Conservation (phyloP, 2,113 vertebrate species). For the Festucalex cinctus region DNA sequence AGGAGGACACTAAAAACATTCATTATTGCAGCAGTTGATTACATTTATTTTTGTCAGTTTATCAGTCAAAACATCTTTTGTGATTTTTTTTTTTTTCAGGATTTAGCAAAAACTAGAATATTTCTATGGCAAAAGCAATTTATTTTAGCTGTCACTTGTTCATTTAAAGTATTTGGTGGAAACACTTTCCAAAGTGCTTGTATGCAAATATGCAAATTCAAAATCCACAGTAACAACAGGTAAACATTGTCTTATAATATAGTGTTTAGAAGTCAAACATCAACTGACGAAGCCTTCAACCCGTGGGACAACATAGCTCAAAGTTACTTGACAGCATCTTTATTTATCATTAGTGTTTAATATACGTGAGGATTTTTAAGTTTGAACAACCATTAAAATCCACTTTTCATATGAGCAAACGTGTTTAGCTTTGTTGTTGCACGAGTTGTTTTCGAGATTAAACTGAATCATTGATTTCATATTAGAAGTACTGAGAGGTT, state of each 20-base stretch:
- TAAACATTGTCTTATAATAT: conserved; percentile 22
- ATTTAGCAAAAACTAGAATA: no score
- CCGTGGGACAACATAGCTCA: conserved; percentile 19
- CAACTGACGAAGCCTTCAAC: conserved; percentile 20
- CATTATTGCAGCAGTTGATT: no score
- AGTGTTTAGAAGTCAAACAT: conserved; percentile 39
- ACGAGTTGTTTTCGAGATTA: no score
- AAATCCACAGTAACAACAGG: conserved; percentile 25
- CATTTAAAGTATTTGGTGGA: conserved; percentile 29
- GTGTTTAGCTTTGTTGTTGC: no score
- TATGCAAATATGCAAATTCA: conserved; percentile 37
- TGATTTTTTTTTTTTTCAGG: no score
- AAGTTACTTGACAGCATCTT: neutral
- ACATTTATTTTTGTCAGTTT: no score
- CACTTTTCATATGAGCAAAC: no score
- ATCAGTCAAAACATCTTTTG: no score
- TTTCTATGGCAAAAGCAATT: neutral
- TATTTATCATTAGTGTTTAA: neutral
- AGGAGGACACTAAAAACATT: no score
- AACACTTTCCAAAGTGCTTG: conserved; percentile 15
- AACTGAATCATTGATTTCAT: neutral
- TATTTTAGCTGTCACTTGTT: neutral
- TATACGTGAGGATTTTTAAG: no score
- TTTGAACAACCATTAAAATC: neutral
- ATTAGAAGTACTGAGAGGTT: neutral